Evolutionary conservation across 2,888 invertebrate species (phyloP).

Genomic region (Orthosia gracilis): DNA sequence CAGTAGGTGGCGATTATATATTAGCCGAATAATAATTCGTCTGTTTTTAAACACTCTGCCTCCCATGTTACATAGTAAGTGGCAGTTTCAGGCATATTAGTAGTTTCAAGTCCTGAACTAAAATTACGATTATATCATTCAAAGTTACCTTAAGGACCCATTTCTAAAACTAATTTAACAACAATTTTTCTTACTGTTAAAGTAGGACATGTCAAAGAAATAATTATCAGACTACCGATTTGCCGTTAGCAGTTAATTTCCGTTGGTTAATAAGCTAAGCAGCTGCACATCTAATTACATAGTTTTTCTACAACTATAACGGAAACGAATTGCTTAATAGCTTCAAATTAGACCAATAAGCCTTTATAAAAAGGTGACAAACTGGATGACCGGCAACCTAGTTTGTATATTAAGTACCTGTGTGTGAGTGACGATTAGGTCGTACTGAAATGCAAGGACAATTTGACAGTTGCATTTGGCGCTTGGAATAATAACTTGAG

Average conservation of each 20-base stretch:
- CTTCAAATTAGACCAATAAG: slow-evolving; percentile 3
- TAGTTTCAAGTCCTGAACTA: too few relatives aligned
- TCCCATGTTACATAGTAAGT: too few relatives aligned
- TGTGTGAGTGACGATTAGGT: too few relatives aligned
- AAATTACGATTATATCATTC: too few relatives aligned
- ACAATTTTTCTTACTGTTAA: background rate
- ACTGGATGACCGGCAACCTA: background rate
- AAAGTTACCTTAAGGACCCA: too few relatives aligned
- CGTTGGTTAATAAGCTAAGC: slow-evolving; percentile 23
- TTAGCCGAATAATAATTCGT: too few relatives aligned
- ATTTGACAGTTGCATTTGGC: background rate
- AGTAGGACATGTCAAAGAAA: slow-evolving; percentile 19
- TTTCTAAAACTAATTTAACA: background rate
- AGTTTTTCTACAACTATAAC: slow-evolving; percentile 34
- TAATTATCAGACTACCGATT: slow-evolving; percentile 16
- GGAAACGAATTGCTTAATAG: slow-evolving; percentile 19
- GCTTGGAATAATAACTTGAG: too few relatives aligned
- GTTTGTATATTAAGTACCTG: background rate
- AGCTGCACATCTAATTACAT: slow-evolving; percentile 22
- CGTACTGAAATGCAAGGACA: background rate
- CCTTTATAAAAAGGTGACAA: slow-evolving; percentile 1
- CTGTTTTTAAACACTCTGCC: too few relatives aligned
- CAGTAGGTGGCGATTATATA: too few relatives aligned
- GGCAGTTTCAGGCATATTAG: too few relatives aligned
- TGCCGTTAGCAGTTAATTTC: slow-evolving; percentile 15